A percentile compares a stretch with the other conserved stretches of the same genome.
These are phyloP conservation scores for Scaptomyza graminum DNA, from an alignment of 1,140 invertebrate genomes.

Conservation along the genomic window DNA sequence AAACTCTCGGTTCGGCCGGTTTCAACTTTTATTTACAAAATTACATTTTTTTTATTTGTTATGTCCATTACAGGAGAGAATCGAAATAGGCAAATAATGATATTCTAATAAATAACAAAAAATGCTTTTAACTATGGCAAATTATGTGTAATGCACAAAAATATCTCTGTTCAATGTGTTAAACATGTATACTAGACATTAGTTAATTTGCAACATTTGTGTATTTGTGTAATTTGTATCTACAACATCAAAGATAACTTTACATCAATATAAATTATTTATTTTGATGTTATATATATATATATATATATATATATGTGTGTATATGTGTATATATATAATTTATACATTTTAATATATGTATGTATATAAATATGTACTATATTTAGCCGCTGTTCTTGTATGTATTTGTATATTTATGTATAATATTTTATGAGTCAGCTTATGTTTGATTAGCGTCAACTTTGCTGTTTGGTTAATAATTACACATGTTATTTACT, in stretches of 20 bases:
- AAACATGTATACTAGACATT: conserved; percentile 34
- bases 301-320: conserved; percentile 34
- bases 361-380: conserved; percentile 27
- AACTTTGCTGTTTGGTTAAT: conserved; percentile 51
- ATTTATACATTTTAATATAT: conserved; percentile 38
- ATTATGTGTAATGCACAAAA: conserved; percentile 32
- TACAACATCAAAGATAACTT: conserved; percentile 78
- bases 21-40: conserved; percentile 80
- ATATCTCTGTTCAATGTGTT: conserved; percentile 26
- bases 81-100: conserved; percentile 54
- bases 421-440: conserved; percentile 46
- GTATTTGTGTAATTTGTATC: conserved; percentile 46
- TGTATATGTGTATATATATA: conserved; percentile 33
- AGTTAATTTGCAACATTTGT: conserved; percentile 35
- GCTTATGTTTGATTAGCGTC: conserved; percentile 24
- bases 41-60: conserved; percentile 60
- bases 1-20: conserved; percentile 39
- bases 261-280: conserved; percentile 63
- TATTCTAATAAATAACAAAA: conserved; percentile 31
- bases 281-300: conserved; percentile 47
- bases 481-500: conserved; percentile 58
- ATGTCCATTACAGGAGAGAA: conserved; percentile 54
- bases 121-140: conserved; percentile 35
- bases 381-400: conserved; percentile 16
- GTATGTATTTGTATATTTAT: conserved; percentile 48